These are phyloP conservation scores for Lasioglossum calceatum DNA, from an alignment of 2,888 invertebrate species.

Conservation along the genomic window DNA sequence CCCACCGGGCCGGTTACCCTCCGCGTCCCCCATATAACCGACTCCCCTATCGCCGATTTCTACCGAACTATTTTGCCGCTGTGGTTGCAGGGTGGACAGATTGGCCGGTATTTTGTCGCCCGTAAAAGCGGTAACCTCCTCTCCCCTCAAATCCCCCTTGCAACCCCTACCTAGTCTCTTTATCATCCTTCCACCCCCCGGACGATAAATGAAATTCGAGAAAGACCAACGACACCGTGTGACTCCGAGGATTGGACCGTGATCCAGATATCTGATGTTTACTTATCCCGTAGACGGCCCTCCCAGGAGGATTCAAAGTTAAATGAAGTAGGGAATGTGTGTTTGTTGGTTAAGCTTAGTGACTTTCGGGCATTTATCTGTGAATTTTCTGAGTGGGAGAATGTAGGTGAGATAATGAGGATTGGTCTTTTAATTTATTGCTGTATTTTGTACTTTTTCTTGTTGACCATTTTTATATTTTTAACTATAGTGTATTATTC, in stretches of 20 bases:
- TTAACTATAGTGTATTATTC: background rate
- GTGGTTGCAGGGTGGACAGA: constrained; percentile 80
- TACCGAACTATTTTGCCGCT: constrained; percentile 79
- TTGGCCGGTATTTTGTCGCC: constrained; percentile 81
- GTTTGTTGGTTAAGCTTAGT: background rate
- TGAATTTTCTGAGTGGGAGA: background rate
- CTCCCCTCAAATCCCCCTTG: background rate
- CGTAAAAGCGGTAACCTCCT: constrained; percentile 74
- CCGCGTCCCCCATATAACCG: constrained; percentile 56
- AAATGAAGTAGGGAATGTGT: background rate
- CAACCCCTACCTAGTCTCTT: background rate
- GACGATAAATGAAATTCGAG: constrained; percentile 64
- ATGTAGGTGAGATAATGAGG: background rate
- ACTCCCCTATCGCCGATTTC: constrained; percentile 75
- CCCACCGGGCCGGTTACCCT: constrained; percentile 48
- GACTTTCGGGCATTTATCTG: background rate
- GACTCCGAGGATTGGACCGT: constrained; percentile 24
- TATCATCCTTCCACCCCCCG: background rate
- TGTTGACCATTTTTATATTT: background rate
- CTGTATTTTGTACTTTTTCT: background rate
- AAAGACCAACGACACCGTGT: constrained; percentile 45
- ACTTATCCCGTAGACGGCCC: background rate
- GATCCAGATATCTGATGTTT: background rate
- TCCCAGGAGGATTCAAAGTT: background rate
- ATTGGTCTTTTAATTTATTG: background rate